Evolutionary conservation across 2,113 vertebrate genomes (phyloP), one percentile per base, ranked within the genome.

Genomic region (Istiophorus platypterus): DNA sequence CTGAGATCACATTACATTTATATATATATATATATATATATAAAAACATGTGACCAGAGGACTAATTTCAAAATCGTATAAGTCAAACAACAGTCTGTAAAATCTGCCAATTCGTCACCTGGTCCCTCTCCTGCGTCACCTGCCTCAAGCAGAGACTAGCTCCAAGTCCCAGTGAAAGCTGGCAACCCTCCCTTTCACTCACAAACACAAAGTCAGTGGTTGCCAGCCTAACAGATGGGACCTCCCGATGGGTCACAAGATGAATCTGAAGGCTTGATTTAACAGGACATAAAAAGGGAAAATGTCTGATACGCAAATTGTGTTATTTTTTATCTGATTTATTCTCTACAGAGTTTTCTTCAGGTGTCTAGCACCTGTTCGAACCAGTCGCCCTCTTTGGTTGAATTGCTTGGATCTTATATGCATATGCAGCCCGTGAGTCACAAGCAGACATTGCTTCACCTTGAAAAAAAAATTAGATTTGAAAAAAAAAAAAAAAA

Each of bases 61-160:
- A 27, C 29, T 37, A 1, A 7, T 45, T 65, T 39, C 13, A 56
- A 18, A 17, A 6, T 15, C 10, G 11, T 18, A 4, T 12, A 17
- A 15, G 13, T 72, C 57, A 64, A 68, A 65, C 47, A 72, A 22
- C 22, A 11, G 27, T 58, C 51, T 54, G 31, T 64, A 57, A 64
- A 72, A 63, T 34, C 47, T 58, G 26, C 45, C n/a, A n/a, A n/a
- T n/a, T n/a, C n/a, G n/a, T n/a, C n/a, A n/a, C n/a, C n/a, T n/a
- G n/a, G n/a, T n/a, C n/a, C n/a, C n/a, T n/a, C n/a, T n/a, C 37
- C 49, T 45, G 58, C 68, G 26, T 64, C 67, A 54, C 26, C 47
- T 34, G 47, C 76, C 57, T 31, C 58, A 45, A 4, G 2, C 3
- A 62, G 22, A 49, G 7, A 77, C 15, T 1, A 26, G 18, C 2